Evolutionary conservation across 2,888 invertebrate species (phyloP), one percentile per base, ranked within the genome.

Genomic region (Eupsilia transversa): DNA sequence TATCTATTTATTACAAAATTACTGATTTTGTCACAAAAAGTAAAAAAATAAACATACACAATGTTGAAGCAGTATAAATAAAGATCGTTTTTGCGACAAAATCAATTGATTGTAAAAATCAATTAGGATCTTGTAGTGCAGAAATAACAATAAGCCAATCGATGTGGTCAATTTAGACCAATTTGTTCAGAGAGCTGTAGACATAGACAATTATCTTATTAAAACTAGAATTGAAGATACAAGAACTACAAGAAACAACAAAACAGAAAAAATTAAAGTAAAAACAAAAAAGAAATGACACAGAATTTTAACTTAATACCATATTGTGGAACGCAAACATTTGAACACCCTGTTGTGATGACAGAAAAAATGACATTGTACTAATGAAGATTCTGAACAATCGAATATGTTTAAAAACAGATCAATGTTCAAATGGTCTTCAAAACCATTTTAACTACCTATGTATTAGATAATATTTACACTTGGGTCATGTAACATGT

Each of bases 1-100:
- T 71, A 86, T 43, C 6, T 69, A 86, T 84, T 92, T 90, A 92
- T 92, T 90, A 92, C 89, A 93, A 89, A 69, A 72, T 65, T 57
- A 81, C 82, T 87, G 89, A 91, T 89, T 82, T 82, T 91, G 91
- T 92, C 82, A 87, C 90, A 93, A 94, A 92, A 92, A 93, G 93
- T 91, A 41, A 71, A 71, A 61, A 77, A 68, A 56, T 5, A 49
- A 59, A 77, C 89, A 91, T 92, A 88, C 90, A 91, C 56, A 57
- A 75, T 76, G 27, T 33, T 33, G 1, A 17, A 60, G 61, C 27
- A 30, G 20, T 63, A 33, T 63, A 68, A 68, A 41, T 77, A 71
- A 77, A 87, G 70, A 85, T 89, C 92, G 83, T 92, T 91, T 88
- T 93, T 94, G 89, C 85, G 91, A 93, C 91, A 94, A 80, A 92